Evolutionary conservation across 2,888 invertebrate genomes (phyloP).

Genomic region (Arctia plantaginis): DNA sequence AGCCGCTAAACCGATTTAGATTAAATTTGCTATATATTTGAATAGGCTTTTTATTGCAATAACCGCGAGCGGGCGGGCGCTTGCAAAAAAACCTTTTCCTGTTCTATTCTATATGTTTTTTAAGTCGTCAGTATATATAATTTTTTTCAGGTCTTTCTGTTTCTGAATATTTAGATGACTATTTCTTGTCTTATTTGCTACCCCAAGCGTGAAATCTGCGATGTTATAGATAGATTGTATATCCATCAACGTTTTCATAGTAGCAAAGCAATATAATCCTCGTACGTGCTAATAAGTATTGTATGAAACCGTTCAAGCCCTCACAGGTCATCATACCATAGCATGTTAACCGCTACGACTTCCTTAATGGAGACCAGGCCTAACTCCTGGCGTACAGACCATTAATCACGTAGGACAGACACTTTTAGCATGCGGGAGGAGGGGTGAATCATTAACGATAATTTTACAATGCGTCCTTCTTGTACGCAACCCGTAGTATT

Average conservation of each 20-base stretch:
- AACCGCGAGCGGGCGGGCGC: no score
- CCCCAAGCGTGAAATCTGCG: not conserved
- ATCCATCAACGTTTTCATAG: not conserved
- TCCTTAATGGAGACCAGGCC: constrained; percentile 43
- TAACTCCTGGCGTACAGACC: constrained; percentile 45
- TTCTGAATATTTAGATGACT: no score
- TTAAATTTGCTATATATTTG: no score
- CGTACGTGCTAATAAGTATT: not conserved
- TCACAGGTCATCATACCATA: constrained; percentile 14
- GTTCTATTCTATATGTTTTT: no score
- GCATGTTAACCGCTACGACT: constrained; percentile 15
- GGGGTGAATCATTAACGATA: constrained; percentile 65
- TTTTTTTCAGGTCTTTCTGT: no score
- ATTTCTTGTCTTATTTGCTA: not conserved
- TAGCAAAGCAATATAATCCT: not conserved
- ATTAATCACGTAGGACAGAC: constrained; percentile 61
- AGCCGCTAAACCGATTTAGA: no score
- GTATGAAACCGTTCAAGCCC: not conserved
- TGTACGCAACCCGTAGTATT: constrained; percentile 37
- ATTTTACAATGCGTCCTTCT: constrained; percentile 54
- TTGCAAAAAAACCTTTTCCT: no score
- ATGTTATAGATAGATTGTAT: not conserved
- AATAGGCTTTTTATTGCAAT: no score
- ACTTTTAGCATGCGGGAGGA: constrained; percentile 60
- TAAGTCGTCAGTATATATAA: no score